Evolutionary conservation across 2,113 vertebrate species (phyloP), one percentile per base, ranked within the genome.

Genomic region (Heterotilapia buettikoferi): DNA sequence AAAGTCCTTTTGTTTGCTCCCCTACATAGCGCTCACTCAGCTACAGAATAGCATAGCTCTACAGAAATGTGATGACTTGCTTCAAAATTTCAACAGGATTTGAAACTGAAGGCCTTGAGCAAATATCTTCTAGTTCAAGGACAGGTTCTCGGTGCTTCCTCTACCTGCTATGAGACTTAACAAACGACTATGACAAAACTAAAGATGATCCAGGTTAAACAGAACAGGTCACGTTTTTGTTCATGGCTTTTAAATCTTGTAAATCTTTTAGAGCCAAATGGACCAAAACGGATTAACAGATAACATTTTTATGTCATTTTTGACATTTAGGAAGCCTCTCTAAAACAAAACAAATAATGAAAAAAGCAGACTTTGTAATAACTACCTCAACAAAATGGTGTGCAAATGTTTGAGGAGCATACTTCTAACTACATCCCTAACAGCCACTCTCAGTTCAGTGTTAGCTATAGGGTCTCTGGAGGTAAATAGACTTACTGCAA

Each of bases 401-500:
- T 31, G 4, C n/a, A 24, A 71, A 80, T 47, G 52, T 14, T 19
- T 29, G 1, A 26, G 38, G 24, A 50, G 18, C 13, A 4, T 16
- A 12, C 38, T 61, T 18, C 59, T 12, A 31, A 29, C 56, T 57
- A 59, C 61, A 80, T 47, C 45, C 56, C 61, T 53, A 50, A 78
- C 13, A 24, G 89, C 11, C 10, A 24, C 1, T 45, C 45, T 83
- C 16, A 16, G 61, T 54, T 63, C 47, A 81, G 85, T 31, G 81
- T 24, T 31, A 45, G 33, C 21, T 85, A 66, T n/a, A 84, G 86
- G 87, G 91, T 86, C 90, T 36, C 80, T 87, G 71, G 31, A 93
- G 87, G 86, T 88, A 85, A 94, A 91, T 45, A 89, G 91, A 90
- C 85, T 95, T 93, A 93, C 16, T 86, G 89, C 85, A 95, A 95